These are phyloP conservation scores for Platichthys stellatus DNA, from an alignment of 2,113 vertebrate species.

Conservation along the genomic window DNA sequence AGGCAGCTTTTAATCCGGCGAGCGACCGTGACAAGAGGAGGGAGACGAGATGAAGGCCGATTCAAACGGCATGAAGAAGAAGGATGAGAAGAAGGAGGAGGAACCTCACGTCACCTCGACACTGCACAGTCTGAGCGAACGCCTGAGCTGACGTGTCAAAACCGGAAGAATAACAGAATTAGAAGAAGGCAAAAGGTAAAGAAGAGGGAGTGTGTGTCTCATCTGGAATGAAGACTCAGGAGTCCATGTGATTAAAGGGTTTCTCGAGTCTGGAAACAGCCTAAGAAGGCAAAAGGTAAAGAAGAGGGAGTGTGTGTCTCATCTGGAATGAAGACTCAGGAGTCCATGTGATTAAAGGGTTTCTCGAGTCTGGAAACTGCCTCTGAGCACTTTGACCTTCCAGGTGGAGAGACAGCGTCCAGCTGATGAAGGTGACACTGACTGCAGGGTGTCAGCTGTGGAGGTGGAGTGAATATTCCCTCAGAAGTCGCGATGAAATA, in stretches of 20 bases:
- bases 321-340: no score
- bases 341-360: not conserved
- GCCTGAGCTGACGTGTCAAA: not conserved
- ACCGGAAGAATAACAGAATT: not conserved
- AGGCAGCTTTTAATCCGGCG: not conserved
- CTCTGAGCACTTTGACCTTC: not conserved
- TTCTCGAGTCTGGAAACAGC: not conserved
- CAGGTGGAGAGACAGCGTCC: not conserved
- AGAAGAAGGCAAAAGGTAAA: not conserved
- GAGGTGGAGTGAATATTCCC: no score
- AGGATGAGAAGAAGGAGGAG: not conserved
- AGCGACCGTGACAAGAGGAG: not conserved
- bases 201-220: no score
- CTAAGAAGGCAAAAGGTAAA: not conserved
- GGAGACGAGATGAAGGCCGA: not conserved
- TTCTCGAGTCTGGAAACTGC: not conserved
- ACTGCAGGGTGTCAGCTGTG: conserved; percentile 13
- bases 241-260: not conserved
- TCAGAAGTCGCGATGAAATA: no score
- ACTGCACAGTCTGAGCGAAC: no score
- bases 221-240: no score
- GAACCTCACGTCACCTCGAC: not conserved
- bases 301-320: no score
- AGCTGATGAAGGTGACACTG: conserved; percentile 26
- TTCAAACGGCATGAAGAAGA: not conserved